Base-by-base conservation (phyloP, 2,113 vertebrate genomes). In the Limanda limanda region DNA sequence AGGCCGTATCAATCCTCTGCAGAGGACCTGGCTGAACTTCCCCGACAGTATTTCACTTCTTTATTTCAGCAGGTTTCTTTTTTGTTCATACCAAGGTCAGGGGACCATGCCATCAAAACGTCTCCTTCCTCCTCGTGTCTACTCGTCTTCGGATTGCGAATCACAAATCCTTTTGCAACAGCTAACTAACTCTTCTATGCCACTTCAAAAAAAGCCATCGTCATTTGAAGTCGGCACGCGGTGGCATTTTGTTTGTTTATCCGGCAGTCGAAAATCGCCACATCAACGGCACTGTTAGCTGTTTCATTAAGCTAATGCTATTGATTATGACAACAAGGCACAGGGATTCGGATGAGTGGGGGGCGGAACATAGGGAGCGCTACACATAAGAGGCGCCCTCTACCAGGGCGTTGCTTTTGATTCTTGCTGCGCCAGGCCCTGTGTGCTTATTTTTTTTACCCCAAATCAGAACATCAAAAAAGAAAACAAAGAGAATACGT, bases 141-240 rank as follows among this genome's bases (percentile, higher is more conserved):
- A 13, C 42, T 45, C 42, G 2, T 45, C 15, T 47, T 47, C 15
- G 75, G 70, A 87, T 85, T 84, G 61, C 56, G 62, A 71, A 68
- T 88, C 60, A 40, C 52, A 85, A 86, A 85, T 85, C 78, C 64
- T 74, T 74, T 73, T 82, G 31, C 85, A 75, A 83, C 80, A 78
- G 78, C 84, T 89, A 81, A 82, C 63, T 68, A 75, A 61, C 73
- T 18, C 68, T 76, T 86, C 79, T n/a, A 79, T 66, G 72, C 68
- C 71, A 69, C 31, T 31, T 31, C 27, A 31, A 31, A 31, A 31
- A 31, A 31, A 8, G 31, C 12, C 45, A 17, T 3, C 3, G 3
- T 47, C 56, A 73, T 86, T 86, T 83, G 60, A 89, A 81, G 86
- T 35, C 37, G 62, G 31, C 5, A 7, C 55, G 20, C 71, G n/a